A percentile compares a stretch with the other conserved stretches of the same genome.
Conservation (phyloP, 92 coral and sea anemone species). For the Porites cylindrica region DNA sequence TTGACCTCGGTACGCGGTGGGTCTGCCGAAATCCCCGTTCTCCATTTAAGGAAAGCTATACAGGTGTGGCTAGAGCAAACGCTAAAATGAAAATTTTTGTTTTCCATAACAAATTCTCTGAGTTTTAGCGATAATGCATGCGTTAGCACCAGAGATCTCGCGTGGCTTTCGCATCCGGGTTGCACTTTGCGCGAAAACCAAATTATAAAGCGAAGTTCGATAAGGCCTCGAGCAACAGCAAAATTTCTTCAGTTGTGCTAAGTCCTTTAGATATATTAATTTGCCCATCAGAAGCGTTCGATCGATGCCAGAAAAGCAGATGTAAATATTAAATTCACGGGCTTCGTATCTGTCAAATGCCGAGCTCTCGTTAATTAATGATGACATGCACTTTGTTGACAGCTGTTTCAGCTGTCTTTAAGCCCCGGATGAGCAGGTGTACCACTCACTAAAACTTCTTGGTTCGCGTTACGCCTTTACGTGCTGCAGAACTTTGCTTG, state of each 20-base stretch:
- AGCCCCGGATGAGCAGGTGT: slow-evolving; percentile 88
- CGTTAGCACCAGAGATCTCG: background rate
- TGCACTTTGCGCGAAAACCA: background rate
- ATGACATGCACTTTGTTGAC: slow-evolving; percentile 85
- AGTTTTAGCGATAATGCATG: slow-evolving; percentile 9
- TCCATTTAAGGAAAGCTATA: slow-evolving; percentile 30
- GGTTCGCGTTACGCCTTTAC: slow-evolving; percentile 46
- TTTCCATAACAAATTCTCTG: slow-evolving; percentile 10
- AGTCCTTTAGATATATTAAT: slow-evolving; percentile 73
- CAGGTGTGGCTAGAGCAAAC: slow-evolving; percentile 37
- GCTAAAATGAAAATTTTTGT: slow-evolving; percentile 4
- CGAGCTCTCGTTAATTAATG: slow-evolving; percentile 90
- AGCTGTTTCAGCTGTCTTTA: slow-evolving; percentile 88
- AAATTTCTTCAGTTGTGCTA: background rate
- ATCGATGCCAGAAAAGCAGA: slow-evolving; percentile 67
- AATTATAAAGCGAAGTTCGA: background rate
- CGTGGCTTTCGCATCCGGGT: background rate
- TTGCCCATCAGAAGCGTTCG: slow-evolving; percentile 54
- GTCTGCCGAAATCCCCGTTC: slow-evolving; percentile 32
- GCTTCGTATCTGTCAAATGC: slow-evolving; percentile 87
- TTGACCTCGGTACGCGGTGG: slow-evolving; percentile 19
- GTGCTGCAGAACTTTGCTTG: slow-evolving; percentile 42
- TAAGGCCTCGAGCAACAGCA: background rate
- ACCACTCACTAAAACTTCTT: slow-evolving; percentile 29
- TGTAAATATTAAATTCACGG: slow-evolving; percentile 89